phyloP scores from a whole-genome alignment of 1,140 invertebrate species.

The Manduca sexta region DNA sequence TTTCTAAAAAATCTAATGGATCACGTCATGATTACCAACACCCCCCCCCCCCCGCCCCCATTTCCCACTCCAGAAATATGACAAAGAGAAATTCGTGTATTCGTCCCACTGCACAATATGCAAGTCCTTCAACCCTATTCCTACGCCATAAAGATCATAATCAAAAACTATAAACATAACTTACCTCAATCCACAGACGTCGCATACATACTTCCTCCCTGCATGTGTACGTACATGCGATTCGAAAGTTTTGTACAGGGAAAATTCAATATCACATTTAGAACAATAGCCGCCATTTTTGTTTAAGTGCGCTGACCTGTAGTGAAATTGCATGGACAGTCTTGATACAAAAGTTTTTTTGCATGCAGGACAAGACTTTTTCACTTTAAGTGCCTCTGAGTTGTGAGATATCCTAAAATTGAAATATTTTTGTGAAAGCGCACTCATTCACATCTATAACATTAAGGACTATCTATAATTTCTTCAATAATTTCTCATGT shows the following conservation, averaged over 20 bases:
- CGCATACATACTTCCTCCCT: conserved; percentile 30
- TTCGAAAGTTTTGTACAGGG: background rate
- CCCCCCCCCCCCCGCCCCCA: too few relatives aligned
- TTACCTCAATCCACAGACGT: conserved; percentile 44
- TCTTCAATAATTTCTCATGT: too few relatives aligned
- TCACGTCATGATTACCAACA: too few relatives aligned
- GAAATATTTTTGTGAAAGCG: too few relatives aligned
- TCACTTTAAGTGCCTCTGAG: conserved; percentile 9
- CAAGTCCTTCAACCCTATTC: too few relatives aligned
- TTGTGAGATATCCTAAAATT: conserved; percentile 31
- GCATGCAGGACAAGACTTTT: conserved; percentile 32
- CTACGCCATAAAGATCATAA: conserved; percentile 9
- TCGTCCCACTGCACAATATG: too few relatives aligned
- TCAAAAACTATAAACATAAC: conserved; percentile 18
- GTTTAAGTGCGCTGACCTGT: conserved; percentile 43
- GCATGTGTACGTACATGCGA: background rate
- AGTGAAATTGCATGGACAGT: conserved; percentile 41
- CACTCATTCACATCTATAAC: too few relatives aligned
- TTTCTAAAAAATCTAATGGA: too few relatives aligned
- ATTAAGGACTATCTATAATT: too few relatives aligned
- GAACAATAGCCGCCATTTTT: conserved; percentile 38
- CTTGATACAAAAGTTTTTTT: conserved; percentile 15
- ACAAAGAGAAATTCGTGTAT: too few relatives aligned
- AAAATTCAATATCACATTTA: conserved; percentile 14
- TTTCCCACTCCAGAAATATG: too few relatives aligned